These are phyloP conservation scores for Dermatemys mawii DNA, from an alignment of 2,113 vertebrate species.

Conservation along the genomic window DNA sequence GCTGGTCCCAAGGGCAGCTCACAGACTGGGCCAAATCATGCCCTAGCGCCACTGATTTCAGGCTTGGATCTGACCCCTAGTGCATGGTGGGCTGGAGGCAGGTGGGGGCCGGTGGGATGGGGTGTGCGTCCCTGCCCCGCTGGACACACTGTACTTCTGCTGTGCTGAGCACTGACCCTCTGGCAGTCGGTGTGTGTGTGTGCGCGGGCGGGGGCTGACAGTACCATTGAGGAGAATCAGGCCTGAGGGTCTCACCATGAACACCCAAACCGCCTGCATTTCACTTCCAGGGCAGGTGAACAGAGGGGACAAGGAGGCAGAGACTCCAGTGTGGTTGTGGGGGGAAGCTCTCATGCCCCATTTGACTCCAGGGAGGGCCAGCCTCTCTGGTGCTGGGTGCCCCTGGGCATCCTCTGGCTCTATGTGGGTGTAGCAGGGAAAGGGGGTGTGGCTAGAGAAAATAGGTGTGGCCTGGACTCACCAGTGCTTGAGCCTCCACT, in stretches of 20 bases:
- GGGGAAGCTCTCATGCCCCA: too few species aligned
- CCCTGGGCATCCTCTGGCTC: not conserved
- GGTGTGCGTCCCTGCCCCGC: not conserved
- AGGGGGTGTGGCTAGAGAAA: not conserved
- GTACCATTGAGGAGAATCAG: not conserved
- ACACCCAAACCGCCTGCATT: not conserved
- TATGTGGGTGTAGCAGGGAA: not conserved
- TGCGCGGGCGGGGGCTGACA: too few species aligned
- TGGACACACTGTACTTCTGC: not conserved
- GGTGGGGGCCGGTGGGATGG: too few species aligned
- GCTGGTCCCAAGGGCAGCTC: not conserved
- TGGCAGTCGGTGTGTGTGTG: too few species aligned
- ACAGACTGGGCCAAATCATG: not conserved
- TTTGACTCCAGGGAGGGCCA: not conserved
- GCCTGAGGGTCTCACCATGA: not conserved
- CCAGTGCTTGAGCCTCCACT: not conserved
- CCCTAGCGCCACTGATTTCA: fast-evolving
- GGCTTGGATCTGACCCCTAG: not conserved
- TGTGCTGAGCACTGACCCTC: not conserved
- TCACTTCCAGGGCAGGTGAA: not conserved
- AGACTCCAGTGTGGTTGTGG: not conserved
- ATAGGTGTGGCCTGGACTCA: not conserved
- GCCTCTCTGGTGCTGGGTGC: not conserved
- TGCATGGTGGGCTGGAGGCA: not conserved
- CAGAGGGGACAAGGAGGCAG: not conserved